Evolutionary conservation across 2,797 vertebrate species (phyloP).

Genomic region (Tragopan temminckii): DNA sequence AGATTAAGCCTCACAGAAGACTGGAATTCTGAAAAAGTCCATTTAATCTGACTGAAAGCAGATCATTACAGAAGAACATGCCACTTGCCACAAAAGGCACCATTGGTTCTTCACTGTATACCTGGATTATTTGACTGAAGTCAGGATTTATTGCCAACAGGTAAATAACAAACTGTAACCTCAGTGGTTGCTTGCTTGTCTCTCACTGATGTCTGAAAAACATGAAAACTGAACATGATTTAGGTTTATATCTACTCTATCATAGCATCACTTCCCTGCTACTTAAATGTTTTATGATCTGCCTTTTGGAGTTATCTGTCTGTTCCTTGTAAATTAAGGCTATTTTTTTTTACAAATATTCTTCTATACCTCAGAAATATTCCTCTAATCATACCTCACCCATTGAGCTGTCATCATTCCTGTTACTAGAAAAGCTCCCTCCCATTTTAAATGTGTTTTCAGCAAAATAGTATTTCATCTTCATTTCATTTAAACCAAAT

Average conservation of each 20-base stretch:
- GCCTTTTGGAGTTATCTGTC: not conserved
- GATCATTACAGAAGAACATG: not conserved
- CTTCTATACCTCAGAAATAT: not conserved
- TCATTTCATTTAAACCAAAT: constrained; percentile 58
- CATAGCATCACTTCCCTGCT: not conserved
- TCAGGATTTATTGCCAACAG: constrained; percentile 27
- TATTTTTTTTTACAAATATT: constrained; percentile 12
- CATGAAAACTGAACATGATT: constrained; percentile 14
- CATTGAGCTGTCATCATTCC: constrained; percentile 31
- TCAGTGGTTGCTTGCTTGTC: not conserved
- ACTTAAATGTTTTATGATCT: constrained; percentile 28
- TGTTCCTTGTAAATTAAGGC: constrained; percentile 21
- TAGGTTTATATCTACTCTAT: not conserved
- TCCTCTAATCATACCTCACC: not conserved
- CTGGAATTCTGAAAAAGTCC: not conserved
- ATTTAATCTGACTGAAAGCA: constrained; percentile 5
- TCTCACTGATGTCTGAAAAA: constrained; percentile 17
- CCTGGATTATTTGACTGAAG: constrained; percentile 15
- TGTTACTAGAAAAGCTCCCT: constrained; percentile 29
- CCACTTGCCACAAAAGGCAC: constrained; percentile 7
- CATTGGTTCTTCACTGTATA: not conserved
- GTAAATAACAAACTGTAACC: constrained; percentile 58
- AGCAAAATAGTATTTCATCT: constrained; percentile 62
- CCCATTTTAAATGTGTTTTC: constrained; percentile 41
- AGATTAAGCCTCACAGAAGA: not conserved